Evolutionary conservation across 2,888 invertebrate species (phyloP).

Genomic region (Platycheirus rosarum): DNA sequence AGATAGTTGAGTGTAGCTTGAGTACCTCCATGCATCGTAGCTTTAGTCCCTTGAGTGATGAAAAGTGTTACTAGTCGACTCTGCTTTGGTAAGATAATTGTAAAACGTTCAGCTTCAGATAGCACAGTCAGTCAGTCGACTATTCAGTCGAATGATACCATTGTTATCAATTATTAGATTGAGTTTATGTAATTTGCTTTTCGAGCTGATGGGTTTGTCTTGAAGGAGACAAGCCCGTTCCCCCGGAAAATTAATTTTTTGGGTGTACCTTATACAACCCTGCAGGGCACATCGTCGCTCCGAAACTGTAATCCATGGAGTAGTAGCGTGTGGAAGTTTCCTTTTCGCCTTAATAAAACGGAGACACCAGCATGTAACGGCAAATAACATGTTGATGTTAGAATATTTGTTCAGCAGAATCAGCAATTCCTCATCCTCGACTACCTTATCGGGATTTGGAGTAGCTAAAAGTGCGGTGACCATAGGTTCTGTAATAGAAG

Average conservation of each 20-base stretch:
- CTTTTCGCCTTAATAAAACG: too few relatives aligned
- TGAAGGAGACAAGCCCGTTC: conserved; percentile 19
- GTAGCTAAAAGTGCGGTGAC: too few relatives aligned
- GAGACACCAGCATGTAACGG: too few relatives aligned
- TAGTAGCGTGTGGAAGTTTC: too few relatives aligned
- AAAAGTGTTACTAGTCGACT: background rate
- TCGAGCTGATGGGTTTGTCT: too few relatives aligned
- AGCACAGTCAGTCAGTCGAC: conserved; percentile 17
- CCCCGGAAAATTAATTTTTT: conserved; percentile 6
- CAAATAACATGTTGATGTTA: too few relatives aligned
- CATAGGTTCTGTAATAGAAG: too few relatives aligned
- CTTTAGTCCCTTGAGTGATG: background rate
- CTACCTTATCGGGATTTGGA: too few relatives aligned
- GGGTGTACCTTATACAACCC: conserved; percentile 19
- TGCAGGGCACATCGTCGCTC: conserved; percentile 1
- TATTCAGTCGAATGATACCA: conserved; percentile 23
- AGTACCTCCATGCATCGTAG: conserved; percentile 30
- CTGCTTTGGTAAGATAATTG: conserved; percentile 29
- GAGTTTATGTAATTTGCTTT: conserved; percentile 18
- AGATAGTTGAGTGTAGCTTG: conserved; percentile 24
- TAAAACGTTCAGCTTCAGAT: background rate
- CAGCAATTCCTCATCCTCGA: too few relatives aligned
- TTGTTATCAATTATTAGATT: conserved; percentile 31
- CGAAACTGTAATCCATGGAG: conserved; percentile 2
- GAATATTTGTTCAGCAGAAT: too few relatives aligned